phyloP scores from a whole-genome alignment of 1,140 invertebrate genomes.

The Nephotettix cincticeps region DNA sequence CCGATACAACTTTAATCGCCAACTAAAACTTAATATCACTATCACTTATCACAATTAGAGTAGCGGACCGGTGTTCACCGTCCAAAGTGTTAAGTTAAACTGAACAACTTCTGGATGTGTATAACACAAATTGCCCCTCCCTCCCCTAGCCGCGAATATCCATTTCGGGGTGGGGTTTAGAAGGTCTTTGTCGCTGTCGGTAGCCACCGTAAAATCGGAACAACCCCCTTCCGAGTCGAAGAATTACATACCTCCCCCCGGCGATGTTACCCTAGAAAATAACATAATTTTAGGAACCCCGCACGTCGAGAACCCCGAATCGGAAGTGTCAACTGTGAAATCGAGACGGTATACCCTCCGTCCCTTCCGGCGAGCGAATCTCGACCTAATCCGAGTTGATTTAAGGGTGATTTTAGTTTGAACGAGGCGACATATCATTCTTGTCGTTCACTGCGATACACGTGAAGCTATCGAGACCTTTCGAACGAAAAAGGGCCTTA shows the following conservation, averaged over 20 bases:
- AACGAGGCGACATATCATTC: background rate
- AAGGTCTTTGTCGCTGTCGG: slow-evolving; percentile 20
- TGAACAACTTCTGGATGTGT: slow-evolving; percentile 12
- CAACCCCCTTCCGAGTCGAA: slow-evolving; percentile 25
- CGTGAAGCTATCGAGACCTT: slow-evolving; percentile 24
- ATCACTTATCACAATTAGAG: background rate
- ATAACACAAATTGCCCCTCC: slow-evolving; percentile 1
- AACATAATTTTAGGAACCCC: slow-evolving; percentile 30
- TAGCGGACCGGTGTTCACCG: background rate
- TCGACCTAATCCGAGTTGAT: slow-evolving; percentile 29
- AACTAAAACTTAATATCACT: slow-evolving; percentile 8
- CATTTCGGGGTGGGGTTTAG: slow-evolving; percentile 25
- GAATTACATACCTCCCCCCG: slow-evolving; percentile 30
- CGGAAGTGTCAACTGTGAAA: slow-evolving; percentile 32
- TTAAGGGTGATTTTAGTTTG: slow-evolving; percentile 30
- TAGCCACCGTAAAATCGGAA: slow-evolving; percentile 27
- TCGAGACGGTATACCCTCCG: slow-evolving; percentile 25
- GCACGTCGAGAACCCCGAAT: slow-evolving; percentile 25
- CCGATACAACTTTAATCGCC: too few relatives aligned
- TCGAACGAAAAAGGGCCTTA: slow-evolving; percentile 15
- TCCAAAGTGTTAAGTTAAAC: background rate
- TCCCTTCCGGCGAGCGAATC: slow-evolving; percentile 18
- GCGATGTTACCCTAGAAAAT: slow-evolving; percentile 29
- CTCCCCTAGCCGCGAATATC: slow-evolving; percentile 13
- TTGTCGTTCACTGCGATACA: slow-evolving; percentile 23